Conservation (phyloP, 2,888 invertebrate genomes). For the Diogma glabrata region DNA sequence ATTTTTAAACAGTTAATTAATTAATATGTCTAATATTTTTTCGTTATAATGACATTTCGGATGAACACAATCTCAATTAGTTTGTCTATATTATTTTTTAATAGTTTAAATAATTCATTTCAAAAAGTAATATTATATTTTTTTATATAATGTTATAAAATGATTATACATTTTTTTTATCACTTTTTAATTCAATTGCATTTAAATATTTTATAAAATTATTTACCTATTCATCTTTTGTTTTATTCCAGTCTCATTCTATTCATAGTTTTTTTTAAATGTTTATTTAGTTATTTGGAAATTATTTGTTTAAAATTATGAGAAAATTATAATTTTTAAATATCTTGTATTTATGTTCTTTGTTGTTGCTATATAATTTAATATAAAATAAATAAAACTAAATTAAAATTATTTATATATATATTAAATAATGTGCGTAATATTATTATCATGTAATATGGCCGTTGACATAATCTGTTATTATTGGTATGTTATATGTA, state of each 20-base stretch:
- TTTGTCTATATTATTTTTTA: neutral
- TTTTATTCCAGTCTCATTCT: slow-evolving; percentile 7
- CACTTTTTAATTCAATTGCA: slow-evolving; percentile 5
- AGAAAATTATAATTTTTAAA: neutral
- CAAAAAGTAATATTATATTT: neutral
- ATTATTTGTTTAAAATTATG: slow-evolving; percentile 5
- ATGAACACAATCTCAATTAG: slow-evolving; percentile 4
- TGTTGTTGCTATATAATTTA: no score
- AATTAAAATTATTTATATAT: neutral
- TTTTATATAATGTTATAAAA: neutral
- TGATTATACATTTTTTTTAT: neutral
- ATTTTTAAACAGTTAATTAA: slow-evolving; percentile 3
- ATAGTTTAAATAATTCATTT: slow-evolving; percentile 4
- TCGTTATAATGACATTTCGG: slow-evolving; percentile 8
- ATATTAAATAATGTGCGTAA: neutral
- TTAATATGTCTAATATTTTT: neutral
- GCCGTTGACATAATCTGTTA: no score
- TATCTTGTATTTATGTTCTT: no score
- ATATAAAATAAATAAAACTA: neutral
- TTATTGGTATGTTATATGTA: no score
- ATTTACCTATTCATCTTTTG: slow-evolving; percentile 3
- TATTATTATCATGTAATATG: no score
- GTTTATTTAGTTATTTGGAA: neutral
- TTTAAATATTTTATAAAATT: slow-evolving; percentile 3
- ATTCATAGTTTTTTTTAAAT: slow-evolving; percentile 2